These are phyloP conservation scores for Rhopilema esculentum DNA, from an alignment of 30 jellyfish, hydroid and myxozoan species.

Conservation along the genomic window DNA sequence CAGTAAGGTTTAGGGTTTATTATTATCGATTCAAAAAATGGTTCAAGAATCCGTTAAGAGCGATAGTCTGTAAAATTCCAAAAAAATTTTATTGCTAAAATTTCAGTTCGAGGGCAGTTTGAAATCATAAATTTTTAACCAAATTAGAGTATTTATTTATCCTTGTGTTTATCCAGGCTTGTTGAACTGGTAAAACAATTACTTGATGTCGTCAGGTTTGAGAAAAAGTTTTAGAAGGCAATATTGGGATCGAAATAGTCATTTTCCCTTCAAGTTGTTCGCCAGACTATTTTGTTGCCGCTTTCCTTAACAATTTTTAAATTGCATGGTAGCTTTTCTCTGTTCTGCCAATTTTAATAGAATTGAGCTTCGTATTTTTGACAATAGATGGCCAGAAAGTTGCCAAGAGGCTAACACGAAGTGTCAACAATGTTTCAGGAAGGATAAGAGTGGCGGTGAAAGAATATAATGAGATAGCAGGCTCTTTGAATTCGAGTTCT, in stretches of 20 bases:
- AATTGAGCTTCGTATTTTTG: not conserved
- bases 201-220: not conserved
- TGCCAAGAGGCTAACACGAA: conserved; percentile 10
- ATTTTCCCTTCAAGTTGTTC: not conserved
- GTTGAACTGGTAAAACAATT: not conserved
- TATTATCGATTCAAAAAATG: not conserved
- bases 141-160: not conserved
- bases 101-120: not conserved
- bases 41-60: not conserved
- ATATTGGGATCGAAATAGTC: not conserved
- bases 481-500: not conserved
- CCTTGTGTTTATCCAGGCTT: not conserved
- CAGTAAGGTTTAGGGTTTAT: not conserved
- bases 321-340: not conserved
- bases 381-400: conserved; percentile 17
- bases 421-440: not conserved
- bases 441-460: conserved; percentile 6
- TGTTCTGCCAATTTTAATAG: not conserved
- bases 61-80: not conserved
- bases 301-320: not conserved
- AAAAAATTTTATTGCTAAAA: not conserved
- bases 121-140: not conserved
- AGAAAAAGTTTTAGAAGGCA: not conserved
- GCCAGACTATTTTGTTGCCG: not conserved
- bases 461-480: not conserved